Percentiles rank a stretch among this genome's conserved stretches.
Evolutionary conservation across 92 coral and sea anemone genomes (phyloP).

Genomic region (Siderastrea siderea): DNA sequence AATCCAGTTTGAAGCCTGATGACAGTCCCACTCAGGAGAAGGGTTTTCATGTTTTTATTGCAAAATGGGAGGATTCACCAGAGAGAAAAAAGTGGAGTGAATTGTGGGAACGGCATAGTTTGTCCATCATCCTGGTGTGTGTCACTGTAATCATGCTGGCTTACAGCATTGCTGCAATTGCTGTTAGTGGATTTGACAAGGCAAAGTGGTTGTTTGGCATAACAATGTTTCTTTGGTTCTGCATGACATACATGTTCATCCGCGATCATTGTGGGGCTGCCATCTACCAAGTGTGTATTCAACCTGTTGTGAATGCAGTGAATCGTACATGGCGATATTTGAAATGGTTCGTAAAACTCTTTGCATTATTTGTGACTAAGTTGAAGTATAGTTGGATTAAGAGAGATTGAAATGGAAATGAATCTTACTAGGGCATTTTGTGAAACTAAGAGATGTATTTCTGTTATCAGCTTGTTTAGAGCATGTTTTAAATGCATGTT

Average conservation of each 20-base stretch:
- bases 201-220: conserved; percentile 84
- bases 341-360: conserved; percentile 73
- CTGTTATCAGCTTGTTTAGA: too few relatives aligned
- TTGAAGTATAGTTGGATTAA: background rate
- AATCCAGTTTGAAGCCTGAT: conserved; percentile 58
- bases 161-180: conserved; percentile 86
- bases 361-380: background rate
- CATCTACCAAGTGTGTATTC: conserved; percentile 67
- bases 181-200: conserved; percentile 85
- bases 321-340: conserved; percentile 74
- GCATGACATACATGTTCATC: conserved; percentile 83
- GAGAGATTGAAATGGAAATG: background rate
- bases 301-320: conserved; percentile 67
- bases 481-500: too few relatives aligned
- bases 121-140: conserved; percentile 44
- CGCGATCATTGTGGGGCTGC: conserved; percentile 82
- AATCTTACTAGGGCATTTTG: too few relatives aligned
- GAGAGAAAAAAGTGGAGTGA: conserved; percentile 61
- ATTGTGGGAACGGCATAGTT: conserved; percentile 72
- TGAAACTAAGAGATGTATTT: too few relatives aligned
- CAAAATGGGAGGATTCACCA: conserved; percentile 72
- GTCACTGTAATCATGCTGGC: conserved; percentile 50
- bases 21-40: conserved; percentile 50
- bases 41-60: conserved; percentile 51
- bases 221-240: conserved; percentile 93